A percentile compares a stretch with the other conserved stretches of the same genome.
Conservation (phyloP, 2,888 invertebrate genomes). For the Idaea aversata region DNA sequence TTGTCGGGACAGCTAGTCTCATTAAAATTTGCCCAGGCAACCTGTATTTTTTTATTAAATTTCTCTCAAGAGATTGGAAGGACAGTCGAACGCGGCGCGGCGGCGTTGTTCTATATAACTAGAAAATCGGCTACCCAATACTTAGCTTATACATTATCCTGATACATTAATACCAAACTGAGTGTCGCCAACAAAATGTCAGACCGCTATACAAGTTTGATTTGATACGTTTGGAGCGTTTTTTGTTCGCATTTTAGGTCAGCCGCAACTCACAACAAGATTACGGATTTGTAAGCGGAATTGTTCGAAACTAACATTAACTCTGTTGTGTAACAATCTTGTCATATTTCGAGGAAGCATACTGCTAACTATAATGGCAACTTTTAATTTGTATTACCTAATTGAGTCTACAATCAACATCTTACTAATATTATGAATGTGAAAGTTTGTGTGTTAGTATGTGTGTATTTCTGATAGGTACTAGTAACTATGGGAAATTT, state of each 20-base stretch:
- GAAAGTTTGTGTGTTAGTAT: no score
- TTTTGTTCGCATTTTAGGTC: conserved; percentile 18
- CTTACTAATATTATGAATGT: not conserved
- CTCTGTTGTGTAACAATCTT: conserved; percentile 17
- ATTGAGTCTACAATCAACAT: conserved; percentile 15
- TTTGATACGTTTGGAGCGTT: conserved; percentile 21
- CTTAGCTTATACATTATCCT: conserved; percentile 31
- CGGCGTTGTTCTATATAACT: conserved; percentile 27
- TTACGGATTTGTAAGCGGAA: conserved; percentile 16
- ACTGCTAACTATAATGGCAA: conserved; percentile 4
- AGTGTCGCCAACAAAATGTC: conserved; percentile 25
- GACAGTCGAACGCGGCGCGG: no score
- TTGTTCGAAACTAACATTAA: conserved; percentile 14
- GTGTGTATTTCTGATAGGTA: no score
- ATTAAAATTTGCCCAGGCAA: conserved; percentile 25
- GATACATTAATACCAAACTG: conserved; percentile 36
- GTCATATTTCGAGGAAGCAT: conserved; percentile 11
- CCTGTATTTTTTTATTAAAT: conserved; percentile 28
- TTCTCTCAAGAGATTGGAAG: conserved; percentile 32
- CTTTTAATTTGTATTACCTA: not conserved
- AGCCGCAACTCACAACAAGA: conserved; percentile 6
- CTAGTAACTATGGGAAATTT: no score
- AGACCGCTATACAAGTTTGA: conserved; percentile 20
- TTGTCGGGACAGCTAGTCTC: no score
- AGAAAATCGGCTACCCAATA: conserved; percentile 32